Base-by-base conservation (phyloP, 2,888 invertebrate species). In the Gortyna flavago region DNA sequence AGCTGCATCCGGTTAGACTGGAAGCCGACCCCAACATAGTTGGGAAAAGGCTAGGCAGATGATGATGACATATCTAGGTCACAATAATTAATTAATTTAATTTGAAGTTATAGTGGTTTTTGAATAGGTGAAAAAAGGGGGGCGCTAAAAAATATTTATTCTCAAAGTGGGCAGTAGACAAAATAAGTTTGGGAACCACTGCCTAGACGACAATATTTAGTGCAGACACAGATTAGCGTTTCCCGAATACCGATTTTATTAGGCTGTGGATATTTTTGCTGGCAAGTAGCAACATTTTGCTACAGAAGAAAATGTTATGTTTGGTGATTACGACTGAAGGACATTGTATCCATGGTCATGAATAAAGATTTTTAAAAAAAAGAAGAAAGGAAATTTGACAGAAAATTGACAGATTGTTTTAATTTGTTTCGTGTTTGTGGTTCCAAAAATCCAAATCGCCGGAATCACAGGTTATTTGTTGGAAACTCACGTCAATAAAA, bases 391-490 rank as follows among this genome's bases (percentile, higher is more conserved):
- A 54, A 54, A 38, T 44, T 61, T 66, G 68, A 68, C 32, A 51
- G 48, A 25, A 51, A 18, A 59, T 67, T 77, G 79, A 79, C 79
- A 79, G 66, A 1, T 72, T n/a, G 72, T n/a, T n/a, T n/a, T n/a
- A n/a, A n/a, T n/a, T n/a, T n/a, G n/a, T 51, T 41, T 71, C 51
- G 65, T 70, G 75, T 70, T 81, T 80, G 54, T 81, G 80, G 81
- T 70, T 61, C 18, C 21, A 38, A 61, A 72, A 72, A 29, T 62
- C 76, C 38, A 70, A 75, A 57, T 73, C 51, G 78, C 71, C 80
- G 84, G 61, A 66, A 74, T 79, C 72, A 29, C 51, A 80, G 67
- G 79, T 76, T 82, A 69, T 64, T 77, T 80, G 21, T 76, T 71
- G 48, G 54, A 54, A 74, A 81, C 38, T 61, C 16, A 61, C 59